Percentiles rank a stretch among this genome's conserved stretches.
Conservation (phyloP, 2,888 invertebrate genomes). For the Nephrotoma guestfalica region DNA sequence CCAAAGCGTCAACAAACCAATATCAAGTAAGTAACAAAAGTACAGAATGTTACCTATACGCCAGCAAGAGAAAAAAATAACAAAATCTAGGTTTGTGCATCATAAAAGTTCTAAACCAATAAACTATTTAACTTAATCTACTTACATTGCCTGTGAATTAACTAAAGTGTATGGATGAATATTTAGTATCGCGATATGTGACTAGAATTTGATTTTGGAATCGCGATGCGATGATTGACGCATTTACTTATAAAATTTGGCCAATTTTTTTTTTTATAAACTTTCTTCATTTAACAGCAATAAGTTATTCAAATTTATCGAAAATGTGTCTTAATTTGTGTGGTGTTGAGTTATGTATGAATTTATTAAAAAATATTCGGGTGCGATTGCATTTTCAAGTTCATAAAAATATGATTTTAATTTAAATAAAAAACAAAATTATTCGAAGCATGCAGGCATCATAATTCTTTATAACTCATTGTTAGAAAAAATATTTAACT, state of each 20-base stretch:
- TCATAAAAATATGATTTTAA: background rate
- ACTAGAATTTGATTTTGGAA: background rate
- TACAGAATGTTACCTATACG: background rate
- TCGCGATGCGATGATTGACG: background rate
- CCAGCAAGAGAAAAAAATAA: background rate
- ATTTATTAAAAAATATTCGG: background rate
- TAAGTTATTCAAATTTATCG: background rate
- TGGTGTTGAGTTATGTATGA: background rate
- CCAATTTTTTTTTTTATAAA: background rate
- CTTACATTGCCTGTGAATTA: background rate
- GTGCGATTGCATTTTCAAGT: background rate
- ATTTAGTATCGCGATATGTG: background rate
- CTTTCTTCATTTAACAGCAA: background rate
- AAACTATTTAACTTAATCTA: background rate
- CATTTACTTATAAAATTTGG: background rate
- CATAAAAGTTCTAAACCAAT: background rate
- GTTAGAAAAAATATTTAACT: too few species aligned
- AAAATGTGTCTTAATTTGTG: background rate
- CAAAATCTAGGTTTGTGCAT: background rate
- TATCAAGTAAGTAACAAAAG: background rate
- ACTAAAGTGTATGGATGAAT: background rate
- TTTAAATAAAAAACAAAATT: background rate
- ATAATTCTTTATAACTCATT: background rate
- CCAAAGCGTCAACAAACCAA: background rate
- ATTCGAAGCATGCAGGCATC: background rate